These are phyloP conservation scores for Eupithecia pulchellata DNA, from an alignment of 2,888 invertebrate genomes.

Conservation along the genomic window DNA sequence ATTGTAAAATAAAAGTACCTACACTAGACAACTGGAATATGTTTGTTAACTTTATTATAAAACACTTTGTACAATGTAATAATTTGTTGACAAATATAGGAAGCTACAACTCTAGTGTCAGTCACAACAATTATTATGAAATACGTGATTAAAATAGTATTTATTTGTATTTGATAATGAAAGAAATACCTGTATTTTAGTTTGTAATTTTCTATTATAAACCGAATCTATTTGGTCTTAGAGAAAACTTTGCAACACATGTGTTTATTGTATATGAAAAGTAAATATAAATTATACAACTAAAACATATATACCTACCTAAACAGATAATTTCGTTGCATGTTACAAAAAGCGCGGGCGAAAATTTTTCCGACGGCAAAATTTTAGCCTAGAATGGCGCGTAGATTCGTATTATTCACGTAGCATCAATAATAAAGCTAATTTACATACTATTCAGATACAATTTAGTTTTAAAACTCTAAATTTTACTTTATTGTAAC, in stretches of 20 bases:
- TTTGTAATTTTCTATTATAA: too few species aligned
- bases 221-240: too few species aligned
- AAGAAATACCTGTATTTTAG: too few species aligned
- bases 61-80: not conserved
- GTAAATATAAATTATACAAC: not conserved
- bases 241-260: too few species aligned
- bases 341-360: constrained; percentile 45
- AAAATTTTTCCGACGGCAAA: constrained; percentile 77
- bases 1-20: not conserved
- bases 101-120: too few species aligned
- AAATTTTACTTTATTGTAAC: not conserved
- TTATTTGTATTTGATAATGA: too few species aligned
- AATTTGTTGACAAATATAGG: too few species aligned
- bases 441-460: constrained; percentile 26
- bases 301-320: not conserved
- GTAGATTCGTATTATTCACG: constrained; percentile 48
- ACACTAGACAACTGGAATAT: not conserved
- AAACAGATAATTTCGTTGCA: not conserved
- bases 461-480: constrained; percentile 1
- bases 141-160: too few species aligned
- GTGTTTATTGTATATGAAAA: not conserved
- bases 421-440: constrained; percentile 44
- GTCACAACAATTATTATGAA: too few species aligned
- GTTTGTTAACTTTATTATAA: not conserved
- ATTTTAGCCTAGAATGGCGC: constrained; percentile 79